phyloP scores from a whole-genome alignment of 2,797 vertebrate genomes.

The Takifugu rubripes region DNA sequence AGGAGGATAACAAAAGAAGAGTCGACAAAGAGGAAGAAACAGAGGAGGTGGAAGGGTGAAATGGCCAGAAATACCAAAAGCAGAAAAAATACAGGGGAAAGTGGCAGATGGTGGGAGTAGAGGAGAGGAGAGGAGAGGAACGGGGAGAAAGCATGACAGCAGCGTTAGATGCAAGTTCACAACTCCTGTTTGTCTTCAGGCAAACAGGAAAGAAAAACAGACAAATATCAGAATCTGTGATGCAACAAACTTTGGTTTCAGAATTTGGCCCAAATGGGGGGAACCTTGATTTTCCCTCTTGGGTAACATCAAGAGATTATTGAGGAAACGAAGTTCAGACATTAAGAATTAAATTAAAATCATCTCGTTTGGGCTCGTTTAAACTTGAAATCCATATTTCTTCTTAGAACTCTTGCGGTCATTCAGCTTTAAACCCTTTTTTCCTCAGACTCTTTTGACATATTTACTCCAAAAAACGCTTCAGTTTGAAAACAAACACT shows the following conservation, averaged over 20 bases:
- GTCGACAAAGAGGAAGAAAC: neutral
- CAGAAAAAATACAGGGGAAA: neutral
- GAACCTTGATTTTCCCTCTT: too few species aligned
- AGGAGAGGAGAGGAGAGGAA: constrained; percentile 11
- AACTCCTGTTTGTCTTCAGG: constrained; percentile 67
- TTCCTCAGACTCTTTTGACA: neutral
- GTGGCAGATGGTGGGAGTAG: neutral
- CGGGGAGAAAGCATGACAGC: constrained; percentile 48
- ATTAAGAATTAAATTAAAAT: too few species aligned
- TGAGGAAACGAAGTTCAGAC: too few species aligned
- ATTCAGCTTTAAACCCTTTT: constrained; percentile 6
- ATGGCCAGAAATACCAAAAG: neutral
- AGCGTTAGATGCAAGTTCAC: constrained; percentile 49
- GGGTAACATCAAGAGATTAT: too few species aligned
- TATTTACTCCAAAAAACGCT: too few species aligned
- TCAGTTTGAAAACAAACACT: too few species aligned
- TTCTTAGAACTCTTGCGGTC: neutral
- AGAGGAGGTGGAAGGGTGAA: neutral
- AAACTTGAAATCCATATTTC: too few species aligned
- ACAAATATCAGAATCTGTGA: neutral
- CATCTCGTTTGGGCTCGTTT: too few species aligned
- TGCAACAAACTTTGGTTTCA: neutral
- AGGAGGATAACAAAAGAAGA: too few species aligned
- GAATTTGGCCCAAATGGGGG: too few species aligned
- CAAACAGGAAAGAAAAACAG: constrained; percentile 16